Conservation (phyloP, 1,140 invertebrate species). For the Cotesia typhae region DNA sequence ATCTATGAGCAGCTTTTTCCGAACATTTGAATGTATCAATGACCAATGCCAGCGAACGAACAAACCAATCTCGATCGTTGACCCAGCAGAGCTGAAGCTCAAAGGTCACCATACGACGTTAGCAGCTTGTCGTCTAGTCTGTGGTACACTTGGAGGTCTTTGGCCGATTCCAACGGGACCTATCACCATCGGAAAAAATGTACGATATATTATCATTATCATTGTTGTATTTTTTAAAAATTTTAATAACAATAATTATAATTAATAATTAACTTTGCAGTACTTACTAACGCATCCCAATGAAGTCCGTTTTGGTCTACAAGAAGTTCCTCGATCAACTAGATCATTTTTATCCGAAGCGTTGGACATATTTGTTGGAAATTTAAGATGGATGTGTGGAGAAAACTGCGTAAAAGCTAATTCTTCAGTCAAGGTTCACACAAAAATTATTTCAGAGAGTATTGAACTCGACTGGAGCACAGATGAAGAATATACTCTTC, state of each 20-base stretch:
- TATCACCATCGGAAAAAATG: constrained; percentile 57
- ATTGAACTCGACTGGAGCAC: constrained; percentile 70
- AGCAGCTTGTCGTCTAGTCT: constrained; percentile 71
- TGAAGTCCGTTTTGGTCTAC: constrained; percentile 65
- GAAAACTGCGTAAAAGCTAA: constrained; percentile 65
- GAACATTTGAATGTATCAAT: constrained; percentile 51
- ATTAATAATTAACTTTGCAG: constrained; percentile 39
- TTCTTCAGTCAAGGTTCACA: constrained; percentile 66
- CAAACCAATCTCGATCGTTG: constrained; percentile 20
- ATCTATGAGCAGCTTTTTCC: constrained; percentile 44
- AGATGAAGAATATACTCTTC: constrained; percentile 72
- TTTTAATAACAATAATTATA: background rate
- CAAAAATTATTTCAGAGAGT: constrained; percentile 64
- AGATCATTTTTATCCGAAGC: constrained; percentile 65
- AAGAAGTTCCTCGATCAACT: constrained; percentile 60
- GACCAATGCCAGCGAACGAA: constrained; percentile 47
- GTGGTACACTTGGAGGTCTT: constrained; percentile 72
- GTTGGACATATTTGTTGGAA: constrained; percentile 66
- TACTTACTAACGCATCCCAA: constrained; percentile 44
- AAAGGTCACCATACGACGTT: constrained; percentile 48
- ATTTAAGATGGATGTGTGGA: constrained; percentile 68
- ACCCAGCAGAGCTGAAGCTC: constrained; percentile 23
- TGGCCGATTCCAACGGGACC: constrained; percentile 76
- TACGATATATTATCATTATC: constrained; percentile 25
- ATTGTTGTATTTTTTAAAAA: background rate